A percentile compares a stretch with the other conserved stretches of the same genome.
These are phyloP conservation scores for Forbesichthys agassizii DNA, from an alignment of 2,113 vertebrate genomes.

Conservation along the genomic window DNA sequence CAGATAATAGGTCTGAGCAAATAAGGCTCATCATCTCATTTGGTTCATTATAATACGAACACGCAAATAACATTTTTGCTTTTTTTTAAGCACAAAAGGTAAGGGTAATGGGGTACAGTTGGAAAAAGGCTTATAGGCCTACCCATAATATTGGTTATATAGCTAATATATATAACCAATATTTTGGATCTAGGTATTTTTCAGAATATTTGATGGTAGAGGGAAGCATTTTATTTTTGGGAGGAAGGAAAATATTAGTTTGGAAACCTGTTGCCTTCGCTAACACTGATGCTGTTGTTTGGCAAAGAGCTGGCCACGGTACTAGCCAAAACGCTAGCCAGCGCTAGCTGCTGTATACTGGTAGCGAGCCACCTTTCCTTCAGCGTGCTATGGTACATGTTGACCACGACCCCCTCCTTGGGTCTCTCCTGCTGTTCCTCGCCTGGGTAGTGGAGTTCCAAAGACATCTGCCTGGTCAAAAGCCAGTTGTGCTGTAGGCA, in stretches of 20 bases:
- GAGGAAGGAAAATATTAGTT: conserved; percentile 44
- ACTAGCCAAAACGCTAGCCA: conserved; percentile 30
- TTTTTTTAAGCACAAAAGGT: conserved; percentile 35
- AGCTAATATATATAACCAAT: no score
- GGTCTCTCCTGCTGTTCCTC: conserved; percentile 51
- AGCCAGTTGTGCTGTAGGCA: conserved; percentile 57
- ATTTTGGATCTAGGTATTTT: conserved; percentile 18
- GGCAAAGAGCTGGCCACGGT: conserved; percentile 43
- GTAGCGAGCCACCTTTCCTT: conserved; percentile 50
- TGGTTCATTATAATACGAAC: conserved; percentile 56
- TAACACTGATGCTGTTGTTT: conserved; percentile 53
- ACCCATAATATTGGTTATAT: no score
- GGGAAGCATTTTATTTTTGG: conserved; percentile 48
- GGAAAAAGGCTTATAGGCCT: conserved; percentile 21
- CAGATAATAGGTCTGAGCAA: conserved; percentile 61
- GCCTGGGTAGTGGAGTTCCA: conserved; percentile 50
- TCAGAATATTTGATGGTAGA: conserved; percentile 16
- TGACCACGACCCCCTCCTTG: conserved; percentile 47
- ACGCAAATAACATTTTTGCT: conserved; percentile 57
- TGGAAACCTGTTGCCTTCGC: conserved; percentile 33
- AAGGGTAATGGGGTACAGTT: conserved; percentile 22
- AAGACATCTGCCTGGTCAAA: conserved; percentile 65
- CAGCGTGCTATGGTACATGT: conserved; percentile 52
- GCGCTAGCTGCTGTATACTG: conserved; percentile 39
- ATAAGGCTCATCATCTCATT: conserved; percentile 55